Evolutionary conservation across 2,888 invertebrate species (phyloP).

Genomic region (Sesamia inferens): DNA sequence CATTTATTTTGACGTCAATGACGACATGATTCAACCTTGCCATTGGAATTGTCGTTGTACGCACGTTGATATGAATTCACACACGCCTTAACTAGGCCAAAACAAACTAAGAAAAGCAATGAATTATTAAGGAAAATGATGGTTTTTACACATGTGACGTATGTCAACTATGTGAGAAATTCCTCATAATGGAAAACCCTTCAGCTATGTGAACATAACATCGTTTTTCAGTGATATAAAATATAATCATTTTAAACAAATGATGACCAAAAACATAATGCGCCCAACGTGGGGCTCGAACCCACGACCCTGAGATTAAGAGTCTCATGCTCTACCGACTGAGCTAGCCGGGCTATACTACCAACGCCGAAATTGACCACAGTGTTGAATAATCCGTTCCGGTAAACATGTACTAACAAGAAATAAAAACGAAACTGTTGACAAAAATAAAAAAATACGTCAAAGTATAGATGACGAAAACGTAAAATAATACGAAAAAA

Average conservation of each 20-base stretch:
- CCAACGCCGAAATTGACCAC: rapidly evolving
- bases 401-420: neutral
- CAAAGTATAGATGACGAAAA: conserved; percentile 1
- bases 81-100: conserved; percentile 17
- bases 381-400: neutral
- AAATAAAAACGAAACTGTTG: neutral
- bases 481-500: conserved; percentile 1
- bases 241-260: neutral
- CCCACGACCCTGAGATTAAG: conserved; percentile 92
- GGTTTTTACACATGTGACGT: neutral
- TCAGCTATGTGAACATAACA: neutral
- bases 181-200: neutral
- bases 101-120: conserved; percentile 14
- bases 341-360: conserved; percentile 88
- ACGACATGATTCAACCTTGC: conserved; percentile 43
- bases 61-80: conserved; percentile 38
- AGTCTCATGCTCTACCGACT: conserved; percentile 91
- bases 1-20: conserved; percentile 47
- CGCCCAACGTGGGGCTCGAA: conserved; percentile 91
- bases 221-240: neutral
- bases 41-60: conserved; percentile 6
- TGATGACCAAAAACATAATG: conserved; percentile 55
- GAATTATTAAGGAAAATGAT: conserved; percentile 39
- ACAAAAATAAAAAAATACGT: conserved; percentile 5
- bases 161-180: neutral